phyloP scores from a whole-genome alignment of 1,140 invertebrate species.

The Drosophila bocqueti region DNA sequence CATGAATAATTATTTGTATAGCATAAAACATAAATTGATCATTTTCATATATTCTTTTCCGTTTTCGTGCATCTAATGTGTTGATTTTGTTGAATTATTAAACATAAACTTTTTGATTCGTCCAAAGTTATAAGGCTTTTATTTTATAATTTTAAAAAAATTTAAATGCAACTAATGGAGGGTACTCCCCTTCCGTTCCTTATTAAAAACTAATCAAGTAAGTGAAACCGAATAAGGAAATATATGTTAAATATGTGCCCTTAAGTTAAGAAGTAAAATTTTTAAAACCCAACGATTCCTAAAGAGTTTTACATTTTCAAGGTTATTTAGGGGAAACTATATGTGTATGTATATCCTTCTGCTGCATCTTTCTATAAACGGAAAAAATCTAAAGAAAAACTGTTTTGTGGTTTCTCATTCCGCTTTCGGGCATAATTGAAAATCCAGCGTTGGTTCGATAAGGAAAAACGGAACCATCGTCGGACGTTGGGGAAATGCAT shows the following conservation, averaged over 20 bases:
- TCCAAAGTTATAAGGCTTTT: too few relatives aligned
- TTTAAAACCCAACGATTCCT: background rate
- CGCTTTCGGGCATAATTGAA: slow-evolving; percentile 65
- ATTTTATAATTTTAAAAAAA: too few relatives aligned
- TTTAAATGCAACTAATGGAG: too few relatives aligned
- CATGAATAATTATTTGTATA: background rate
- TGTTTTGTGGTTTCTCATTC: slow-evolving; percentile 6
- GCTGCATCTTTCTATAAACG: background rate
- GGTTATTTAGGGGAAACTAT: background rate
- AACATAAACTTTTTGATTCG: too few relatives aligned
- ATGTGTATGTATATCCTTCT: background rate
- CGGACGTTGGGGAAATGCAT: slow-evolving; percentile 55
- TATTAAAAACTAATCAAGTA: too few relatives aligned
- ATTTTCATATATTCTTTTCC: too few relatives aligned
- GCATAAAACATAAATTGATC: background rate
- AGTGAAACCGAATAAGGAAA: too few relatives aligned
- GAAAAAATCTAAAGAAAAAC: background rate
- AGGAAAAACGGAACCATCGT: slow-evolving; percentile 29
- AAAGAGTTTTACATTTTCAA: background rate
- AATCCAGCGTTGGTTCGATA: slow-evolving; percentile 61
- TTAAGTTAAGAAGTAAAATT: too few relatives aligned
- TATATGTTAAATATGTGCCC: too few relatives aligned
- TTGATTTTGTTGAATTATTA: too few relatives aligned
- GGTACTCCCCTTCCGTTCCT: too few relatives aligned
- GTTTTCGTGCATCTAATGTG: too few relatives aligned